phyloP scores from a whole-genome alignment of 2,113 vertebrate genomes.

The Prunella himalayana region DNA sequence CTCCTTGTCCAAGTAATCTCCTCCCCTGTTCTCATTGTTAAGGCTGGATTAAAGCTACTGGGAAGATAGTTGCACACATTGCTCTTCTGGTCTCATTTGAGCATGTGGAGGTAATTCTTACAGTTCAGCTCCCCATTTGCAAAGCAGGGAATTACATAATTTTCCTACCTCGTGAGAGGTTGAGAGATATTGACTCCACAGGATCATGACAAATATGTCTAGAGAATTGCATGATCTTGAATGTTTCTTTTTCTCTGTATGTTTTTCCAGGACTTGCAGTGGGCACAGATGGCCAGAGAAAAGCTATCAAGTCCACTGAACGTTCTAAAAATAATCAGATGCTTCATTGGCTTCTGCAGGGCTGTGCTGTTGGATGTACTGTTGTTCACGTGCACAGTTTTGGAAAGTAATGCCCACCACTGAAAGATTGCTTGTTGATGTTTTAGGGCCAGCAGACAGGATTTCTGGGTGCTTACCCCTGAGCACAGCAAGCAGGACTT shows the following conservation, averaged over 20 bases:
- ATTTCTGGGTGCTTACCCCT: neutral
- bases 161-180: neutral
- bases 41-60: neutral
- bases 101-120: neutral
- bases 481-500: neutral
- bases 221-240: neutral
- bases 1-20: neutral
- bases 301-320: neutral
- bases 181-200: neutral
- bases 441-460: neutral
- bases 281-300: neutral
- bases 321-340: neutral
- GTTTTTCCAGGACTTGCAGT: neutral
- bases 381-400: neutral
- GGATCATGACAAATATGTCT: neutral
- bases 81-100: neutral
- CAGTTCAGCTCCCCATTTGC: neutral
- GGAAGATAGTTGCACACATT: accelerated
- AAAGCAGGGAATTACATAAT: neutral
- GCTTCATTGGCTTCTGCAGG: neutral
- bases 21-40: neutral
- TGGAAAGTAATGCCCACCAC: neutral
- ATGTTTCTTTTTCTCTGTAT: neutral
- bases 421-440: neutral
- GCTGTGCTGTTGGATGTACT: neutral